Conservation (phyloP, 2,888 invertebrate species). For the Drosophila mulleri region DNA sequence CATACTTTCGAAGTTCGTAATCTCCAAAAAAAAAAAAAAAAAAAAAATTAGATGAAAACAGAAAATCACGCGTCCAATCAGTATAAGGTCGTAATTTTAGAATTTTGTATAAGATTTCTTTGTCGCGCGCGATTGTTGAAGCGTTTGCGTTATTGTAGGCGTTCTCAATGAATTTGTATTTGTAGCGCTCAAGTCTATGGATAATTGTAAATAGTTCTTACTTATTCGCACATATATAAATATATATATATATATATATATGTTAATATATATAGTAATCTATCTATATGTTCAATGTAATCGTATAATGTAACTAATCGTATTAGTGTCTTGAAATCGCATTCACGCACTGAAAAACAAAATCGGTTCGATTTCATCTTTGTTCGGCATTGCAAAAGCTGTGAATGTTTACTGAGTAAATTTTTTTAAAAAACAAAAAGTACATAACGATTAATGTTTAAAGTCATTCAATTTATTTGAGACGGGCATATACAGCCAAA, state of each 20-base stretch:
- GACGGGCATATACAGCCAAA: conserved; percentile 26
- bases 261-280: conserved; percentile 23
- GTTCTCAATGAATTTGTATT: conserved; percentile 31
- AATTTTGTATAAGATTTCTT: conserved; percentile 47
- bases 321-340: conserved; percentile 68
- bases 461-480: conserved; percentile 34
- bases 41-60: neutral
- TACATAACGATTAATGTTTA: conserved; percentile 36
- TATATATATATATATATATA: neutral
- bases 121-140: conserved; percentile 65
- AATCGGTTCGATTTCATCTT: conserved; percentile 51
- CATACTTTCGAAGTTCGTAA: conserved; percentile 35
- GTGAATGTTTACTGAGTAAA: conserved; percentile 81
- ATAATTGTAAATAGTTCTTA: conserved; percentile 66
- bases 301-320: conserved; percentile 56
- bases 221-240: conserved; percentile 26
- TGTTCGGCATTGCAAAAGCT: conserved; percentile 71
- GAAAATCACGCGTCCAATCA: conserved; percentile 57
- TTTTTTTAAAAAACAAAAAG: conserved; percentile 48
- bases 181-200: conserved; percentile 32
- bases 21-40: conserved; percentile 34
- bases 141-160: conserved; percentile 51
- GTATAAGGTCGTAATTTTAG: conserved; percentile 47
- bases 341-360: conserved; percentile 57
- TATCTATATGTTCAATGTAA: conserved; percentile 57